phyloP scores from a whole-genome alignment of 2,113 vertebrate genomes.

The Ophthalmolycus amberensis region DNA sequence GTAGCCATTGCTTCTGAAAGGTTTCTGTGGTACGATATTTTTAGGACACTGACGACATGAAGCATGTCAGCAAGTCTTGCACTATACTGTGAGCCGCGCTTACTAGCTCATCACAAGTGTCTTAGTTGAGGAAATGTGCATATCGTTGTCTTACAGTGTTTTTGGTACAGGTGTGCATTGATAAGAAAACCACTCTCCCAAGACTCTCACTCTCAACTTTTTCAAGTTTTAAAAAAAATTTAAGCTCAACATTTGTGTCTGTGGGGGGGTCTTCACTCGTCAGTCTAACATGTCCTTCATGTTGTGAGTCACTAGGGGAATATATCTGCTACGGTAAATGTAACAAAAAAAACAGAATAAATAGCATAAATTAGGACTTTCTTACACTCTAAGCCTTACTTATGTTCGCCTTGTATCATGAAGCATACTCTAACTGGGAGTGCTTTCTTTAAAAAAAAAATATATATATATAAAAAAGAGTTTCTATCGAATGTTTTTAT shows the following conservation, averaged over 20 bases:
- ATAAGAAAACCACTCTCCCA: constrained; percentile 46
- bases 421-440: constrained; percentile 49
- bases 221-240: neutral
- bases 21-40: constrained; percentile 23
- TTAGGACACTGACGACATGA: neutral
- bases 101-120: constrained; percentile 38
- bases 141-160: constrained; percentile 23
- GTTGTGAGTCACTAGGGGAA: constrained; percentile 44
- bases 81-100: constrained; percentile 39
- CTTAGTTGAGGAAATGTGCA: constrained; percentile 30
- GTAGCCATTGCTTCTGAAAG: constrained; percentile 30
- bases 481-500: constrained; percentile 57
- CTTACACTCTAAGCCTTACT: constrained; percentile 72
- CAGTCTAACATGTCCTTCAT: constrained; percentile 40
- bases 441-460: constrained; percentile 27
- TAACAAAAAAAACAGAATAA: constrained; percentile 31
- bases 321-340: constrained; percentile 37
- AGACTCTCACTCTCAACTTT: constrained; percentile 3
- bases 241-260: constrained; percentile 20
- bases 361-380: constrained; percentile 32
- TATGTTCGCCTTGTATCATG: constrained; percentile 64
- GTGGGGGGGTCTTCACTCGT: constrained; percentile 22
- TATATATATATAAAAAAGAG: neutral
- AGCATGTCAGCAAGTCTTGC: constrained; percentile 21
- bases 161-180: constrained; percentile 12